These are phyloP conservation scores for Bilobella aurantiaca DNA, from an alignment of 1,140 invertebrate genomes.

Conservation along the genomic window DNA sequence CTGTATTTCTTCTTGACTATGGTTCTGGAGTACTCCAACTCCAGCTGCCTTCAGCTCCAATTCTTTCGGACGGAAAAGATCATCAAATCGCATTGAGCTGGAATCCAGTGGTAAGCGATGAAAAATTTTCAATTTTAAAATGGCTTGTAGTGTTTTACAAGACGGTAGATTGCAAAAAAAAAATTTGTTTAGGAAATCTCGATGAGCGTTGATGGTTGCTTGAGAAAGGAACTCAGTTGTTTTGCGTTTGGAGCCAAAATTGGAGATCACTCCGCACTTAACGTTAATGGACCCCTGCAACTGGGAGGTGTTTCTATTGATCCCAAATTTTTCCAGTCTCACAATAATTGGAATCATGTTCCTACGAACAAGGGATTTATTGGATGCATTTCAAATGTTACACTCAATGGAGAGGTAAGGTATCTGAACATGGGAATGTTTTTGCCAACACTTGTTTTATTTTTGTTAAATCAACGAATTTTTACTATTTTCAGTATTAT, in stretches of 20 bases:
- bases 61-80: conserved; percentile 62
- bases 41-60: conserved; percentile 57
- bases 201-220: conserved; percentile 32
- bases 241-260: conserved; percentile 46
- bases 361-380: conserved; percentile 58
- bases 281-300: conserved; percentile 78
- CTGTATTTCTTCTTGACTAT: conserved; percentile 75
- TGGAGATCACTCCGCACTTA: conserved; percentile 59
- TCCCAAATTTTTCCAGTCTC: conserved; percentile 46
- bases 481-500: conserved; percentile 48
- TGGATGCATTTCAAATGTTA: conserved; percentile 78
- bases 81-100: conserved; percentile 73
- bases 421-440: conserved; percentile 17
- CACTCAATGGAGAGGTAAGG: conserved; percentile 59
- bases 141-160: no score
- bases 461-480: neutral
- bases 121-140: no score
- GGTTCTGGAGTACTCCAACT: conserved; percentile 66
- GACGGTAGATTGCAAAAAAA: no score
- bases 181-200: conserved; percentile 29
- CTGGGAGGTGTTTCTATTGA: conserved; percentile 66
- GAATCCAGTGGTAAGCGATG: conserved; percentile 50
- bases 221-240: conserved; percentile 20
- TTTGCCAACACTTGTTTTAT: no score
- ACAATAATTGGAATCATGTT: conserved; percentile 50